A percentile compares a stretch with the other conserved stretches of the same genome.
phyloP scores from a whole-genome alignment of 2,113 vertebrate species.

The Neofelis nebulosa region DNA sequence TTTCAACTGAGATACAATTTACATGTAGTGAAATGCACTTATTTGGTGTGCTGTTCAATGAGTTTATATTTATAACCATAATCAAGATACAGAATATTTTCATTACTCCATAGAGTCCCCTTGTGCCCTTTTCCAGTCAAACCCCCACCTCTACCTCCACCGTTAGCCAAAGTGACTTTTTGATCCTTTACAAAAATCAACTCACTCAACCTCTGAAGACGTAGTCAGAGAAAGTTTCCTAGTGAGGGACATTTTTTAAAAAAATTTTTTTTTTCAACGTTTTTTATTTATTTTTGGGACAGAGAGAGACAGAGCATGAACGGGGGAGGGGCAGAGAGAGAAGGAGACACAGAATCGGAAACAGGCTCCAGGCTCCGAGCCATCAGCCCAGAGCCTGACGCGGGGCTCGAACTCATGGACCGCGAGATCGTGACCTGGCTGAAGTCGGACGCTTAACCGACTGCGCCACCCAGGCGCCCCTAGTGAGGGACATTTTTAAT shows the following conservation, averaged over 20 bases:
- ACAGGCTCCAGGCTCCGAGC: too few species aligned
- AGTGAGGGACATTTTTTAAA: not conserved
- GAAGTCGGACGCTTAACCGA: too few species aligned
- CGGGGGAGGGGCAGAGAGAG: too few species aligned
- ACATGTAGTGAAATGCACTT: not conserved
- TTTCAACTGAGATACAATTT: not conserved
- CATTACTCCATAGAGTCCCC: not conserved
- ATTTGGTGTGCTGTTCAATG: not conserved
- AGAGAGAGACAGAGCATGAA: too few species aligned
- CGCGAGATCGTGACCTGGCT: too few species aligned
- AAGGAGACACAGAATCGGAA: too few species aligned
- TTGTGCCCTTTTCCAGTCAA: not conserved
- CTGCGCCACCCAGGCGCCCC: too few species aligned
- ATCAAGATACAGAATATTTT: not conserved
- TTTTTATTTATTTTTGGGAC: too few species aligned
- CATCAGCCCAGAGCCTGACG: too few species aligned
- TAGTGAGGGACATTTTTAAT: not conserved
- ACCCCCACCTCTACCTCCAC: not conserved
- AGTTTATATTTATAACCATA: not conserved
- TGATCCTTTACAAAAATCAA: not conserved
- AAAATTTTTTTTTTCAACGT: too few species aligned
- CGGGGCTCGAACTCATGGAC: too few species aligned
- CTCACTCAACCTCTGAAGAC: not conserved
- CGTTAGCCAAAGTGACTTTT: not conserved
- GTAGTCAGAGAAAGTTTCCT: not conserved